A percentile compares a stretch with the other conserved stretches of the same genome.
Conservation (phyloP, 2,113 vertebrate species). For the Nematolebias whitei region DNA sequence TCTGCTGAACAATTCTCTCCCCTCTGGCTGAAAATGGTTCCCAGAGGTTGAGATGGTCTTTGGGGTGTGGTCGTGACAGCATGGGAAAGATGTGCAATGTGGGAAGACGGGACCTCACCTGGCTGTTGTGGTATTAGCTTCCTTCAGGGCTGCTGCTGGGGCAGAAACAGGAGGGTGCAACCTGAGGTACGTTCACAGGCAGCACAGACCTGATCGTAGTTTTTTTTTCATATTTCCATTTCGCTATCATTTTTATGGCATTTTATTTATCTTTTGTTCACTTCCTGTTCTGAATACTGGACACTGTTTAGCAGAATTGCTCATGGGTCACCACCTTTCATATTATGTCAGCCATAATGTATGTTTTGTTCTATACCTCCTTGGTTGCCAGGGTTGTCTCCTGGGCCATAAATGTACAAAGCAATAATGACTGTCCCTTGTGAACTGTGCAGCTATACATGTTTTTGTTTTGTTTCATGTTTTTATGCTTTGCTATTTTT, state of each 20-base stretch:
- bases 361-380: constrained; percentile 15
- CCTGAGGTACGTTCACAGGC: constrained; percentile 73
- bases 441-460: constrained; percentile 25
- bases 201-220: not conserved
- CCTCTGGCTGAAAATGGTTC: constrained; percentile 11
- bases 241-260: no score
- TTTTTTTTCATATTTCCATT: no score
- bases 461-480: no score
- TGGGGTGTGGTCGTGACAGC: constrained; percentile 45
- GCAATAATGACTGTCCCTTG: constrained; percentile 20
- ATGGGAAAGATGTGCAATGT: constrained; percentile 75
- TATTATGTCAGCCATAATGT: not conserved
- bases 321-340: not conserved
- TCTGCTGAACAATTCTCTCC: constrained; percentile 3
- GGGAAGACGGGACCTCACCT: constrained; percentile 70
- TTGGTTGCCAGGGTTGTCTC: constrained; percentile 34
- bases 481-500: no score
- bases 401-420: constrained; percentile 37
- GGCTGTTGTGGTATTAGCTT: constrained; percentile 76
- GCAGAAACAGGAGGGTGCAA: constrained; percentile 73
- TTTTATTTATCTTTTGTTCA: not conserved
- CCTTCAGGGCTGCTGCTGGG: constrained; percentile 74
- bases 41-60: constrained; percentile 33
- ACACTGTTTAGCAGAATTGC: constrained; percentile 4
- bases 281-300: not conserved